phyloP scores from a whole-genome alignment of 1,140 invertebrate species.

The Saccostrea echinata region DNA sequence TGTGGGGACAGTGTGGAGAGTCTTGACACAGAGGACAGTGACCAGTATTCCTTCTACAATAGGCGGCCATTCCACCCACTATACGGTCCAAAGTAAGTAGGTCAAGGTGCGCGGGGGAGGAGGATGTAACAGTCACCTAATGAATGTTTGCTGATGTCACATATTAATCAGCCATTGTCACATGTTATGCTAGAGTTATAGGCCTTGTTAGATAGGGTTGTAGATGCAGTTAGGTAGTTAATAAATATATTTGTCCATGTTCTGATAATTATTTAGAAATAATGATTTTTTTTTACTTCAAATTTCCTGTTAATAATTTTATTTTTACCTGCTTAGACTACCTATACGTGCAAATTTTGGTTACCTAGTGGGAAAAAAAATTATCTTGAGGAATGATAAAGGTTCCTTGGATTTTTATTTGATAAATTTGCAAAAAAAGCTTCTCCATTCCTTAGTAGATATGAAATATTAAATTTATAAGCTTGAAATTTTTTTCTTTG shows the following conservation, averaged over 20 bases:
- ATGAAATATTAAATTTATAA: neutral
- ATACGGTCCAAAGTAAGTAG: constrained; percentile 41
- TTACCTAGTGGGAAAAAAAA: neutral
- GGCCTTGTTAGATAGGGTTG: neutral
- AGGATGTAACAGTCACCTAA: neutral
- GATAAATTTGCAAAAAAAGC: neutral
- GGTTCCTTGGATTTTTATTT: neutral
- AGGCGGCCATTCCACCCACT: constrained; percentile 6
- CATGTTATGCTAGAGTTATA: neutral
- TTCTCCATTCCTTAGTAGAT: neutral
- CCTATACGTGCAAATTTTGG: neutral
- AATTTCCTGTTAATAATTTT: neutral
- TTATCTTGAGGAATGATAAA: neutral
- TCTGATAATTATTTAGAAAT: neutral
- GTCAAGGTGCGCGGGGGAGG: neutral
- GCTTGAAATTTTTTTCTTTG: neutral
- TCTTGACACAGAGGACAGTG: constrained; percentile 29
- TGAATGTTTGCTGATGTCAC: constrained; percentile 2
- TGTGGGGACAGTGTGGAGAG: constrained; percentile 8
- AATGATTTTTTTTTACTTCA: neutral
- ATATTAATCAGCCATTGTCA: neutral
- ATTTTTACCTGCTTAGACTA: neutral
- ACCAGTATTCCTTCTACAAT: neutral
- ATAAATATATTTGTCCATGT: too few species aligned
- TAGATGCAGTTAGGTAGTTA: neutral